Conservation (phyloP, 2,113 vertebrate species). For the Plecturocebus donacophilus region DNA sequence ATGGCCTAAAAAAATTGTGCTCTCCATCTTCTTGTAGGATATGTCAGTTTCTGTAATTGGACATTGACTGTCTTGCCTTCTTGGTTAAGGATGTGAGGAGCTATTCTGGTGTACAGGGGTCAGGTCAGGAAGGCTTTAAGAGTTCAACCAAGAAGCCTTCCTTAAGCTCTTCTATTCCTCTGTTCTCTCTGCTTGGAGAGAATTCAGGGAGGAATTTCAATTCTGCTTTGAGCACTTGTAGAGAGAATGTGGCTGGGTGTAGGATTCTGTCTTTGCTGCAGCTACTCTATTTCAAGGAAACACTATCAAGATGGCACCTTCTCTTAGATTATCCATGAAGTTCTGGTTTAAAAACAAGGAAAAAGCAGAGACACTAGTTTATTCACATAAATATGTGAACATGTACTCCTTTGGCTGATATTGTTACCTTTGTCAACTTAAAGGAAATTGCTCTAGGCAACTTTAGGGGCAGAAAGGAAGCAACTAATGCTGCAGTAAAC, state of each 20-base stretch:
- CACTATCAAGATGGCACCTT: neutral
- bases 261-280: neutral
- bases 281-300: neutral
- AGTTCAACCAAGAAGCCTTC: neutral
- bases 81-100: neutral
- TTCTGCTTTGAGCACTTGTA: neutral
- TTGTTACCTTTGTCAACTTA: neutral
- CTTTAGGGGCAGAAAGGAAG: neutral
- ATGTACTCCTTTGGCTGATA: neutral
- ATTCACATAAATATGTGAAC: neutral
- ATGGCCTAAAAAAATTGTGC: neutral
- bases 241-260: neutral
- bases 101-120: neutral
- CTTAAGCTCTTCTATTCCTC: neutral
- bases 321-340: neutral
- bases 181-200: neutral
- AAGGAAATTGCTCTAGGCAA: neutral
- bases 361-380: neutral
- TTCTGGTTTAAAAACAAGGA: conserved; percentile 7
- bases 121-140: neutral
- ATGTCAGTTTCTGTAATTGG: neutral
- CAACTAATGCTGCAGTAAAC: neutral
- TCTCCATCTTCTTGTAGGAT: neutral
- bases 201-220: neutral
- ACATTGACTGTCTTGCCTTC: neutral